These are phyloP conservation scores for Entelurus aequoreus DNA, from an alignment of 2,113 vertebrate genomes.

Conservation along the genomic window DNA sequence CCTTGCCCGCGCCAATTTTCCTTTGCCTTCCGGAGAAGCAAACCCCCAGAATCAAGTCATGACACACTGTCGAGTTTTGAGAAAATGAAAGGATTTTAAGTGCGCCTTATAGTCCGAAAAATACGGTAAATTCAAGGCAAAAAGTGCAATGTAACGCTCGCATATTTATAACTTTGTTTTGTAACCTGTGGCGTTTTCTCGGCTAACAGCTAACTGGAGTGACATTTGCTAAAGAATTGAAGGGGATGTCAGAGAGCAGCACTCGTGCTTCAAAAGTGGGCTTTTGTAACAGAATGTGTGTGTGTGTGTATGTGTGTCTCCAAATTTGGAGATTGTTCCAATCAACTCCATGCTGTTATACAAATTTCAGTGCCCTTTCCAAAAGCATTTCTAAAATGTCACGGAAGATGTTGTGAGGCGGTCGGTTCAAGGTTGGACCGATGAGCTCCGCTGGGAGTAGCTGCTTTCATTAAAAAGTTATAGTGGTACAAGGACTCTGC, in stretches of 20 bases:
- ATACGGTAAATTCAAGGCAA: no score
- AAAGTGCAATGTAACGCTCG: no score
- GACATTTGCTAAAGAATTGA: not conserved
- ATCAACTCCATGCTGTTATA: constrained; percentile 39
- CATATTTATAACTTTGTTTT: no score
- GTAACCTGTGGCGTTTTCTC: no score
- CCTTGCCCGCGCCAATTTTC: no score
- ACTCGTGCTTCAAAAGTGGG: not conserved
- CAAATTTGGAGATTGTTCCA: constrained; percentile 25
- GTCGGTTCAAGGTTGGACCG: constrained; percentile 25
- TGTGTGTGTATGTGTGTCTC: not conserved
- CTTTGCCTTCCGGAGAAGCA: no score
- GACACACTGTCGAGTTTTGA: no score
- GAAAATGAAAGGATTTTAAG: not conserved
- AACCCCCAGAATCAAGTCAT: no score
- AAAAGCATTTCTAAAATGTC: constrained; percentile 49
- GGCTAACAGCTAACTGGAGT: no score
- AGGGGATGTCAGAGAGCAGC: not conserved
- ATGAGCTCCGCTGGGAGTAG: constrained; percentile 47
- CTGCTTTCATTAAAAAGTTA: constrained; percentile 53
- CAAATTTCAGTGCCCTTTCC: constrained; percentile 46
- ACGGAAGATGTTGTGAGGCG: constrained; percentile 33
- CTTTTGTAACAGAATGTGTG: not conserved
- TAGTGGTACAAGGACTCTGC: constrained; percentile 30
- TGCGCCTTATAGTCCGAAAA: no score